phyloP scores from a whole-genome alignment of 2,797 vertebrate species.

The Nothura maculosa region DNA sequence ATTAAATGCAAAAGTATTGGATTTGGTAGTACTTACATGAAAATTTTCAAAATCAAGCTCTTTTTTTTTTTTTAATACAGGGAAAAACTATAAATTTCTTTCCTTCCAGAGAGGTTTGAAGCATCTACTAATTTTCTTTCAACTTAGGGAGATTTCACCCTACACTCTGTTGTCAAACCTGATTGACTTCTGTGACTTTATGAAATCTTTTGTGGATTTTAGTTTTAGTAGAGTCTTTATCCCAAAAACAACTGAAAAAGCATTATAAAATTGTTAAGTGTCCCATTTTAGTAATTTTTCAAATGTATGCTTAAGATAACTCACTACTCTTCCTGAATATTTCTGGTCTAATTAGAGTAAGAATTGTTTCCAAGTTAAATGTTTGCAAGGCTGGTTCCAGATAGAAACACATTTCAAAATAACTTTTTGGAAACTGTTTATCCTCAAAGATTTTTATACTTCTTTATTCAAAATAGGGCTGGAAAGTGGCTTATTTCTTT shows the following conservation, averaged over 20 bases:
- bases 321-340: background rate
- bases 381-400: background rate
- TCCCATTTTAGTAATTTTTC: background rate
- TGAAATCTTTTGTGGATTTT: background rate
- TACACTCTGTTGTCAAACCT: background rate
- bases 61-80: background rate
- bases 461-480: background rate
- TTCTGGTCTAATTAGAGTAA: background rate
- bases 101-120: background rate
- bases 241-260: background rate
- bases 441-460: background rate
- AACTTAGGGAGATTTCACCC: background rate
- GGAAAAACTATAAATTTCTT: background rate
- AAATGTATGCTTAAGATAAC: background rate
- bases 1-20: background rate
- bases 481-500: background rate
- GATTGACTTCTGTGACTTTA: background rate
- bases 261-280: background rate
- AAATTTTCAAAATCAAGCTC: background rate
- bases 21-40: background rate
- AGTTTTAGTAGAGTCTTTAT: background rate
- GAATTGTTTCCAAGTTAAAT: background rate
- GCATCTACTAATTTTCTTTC: background rate
- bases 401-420: background rate
- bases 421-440: background rate